These are phyloP conservation scores for Calyptomena viridis DNA, from an alignment of 2,113 vertebrate species.

Conservation along the genomic window DNA sequence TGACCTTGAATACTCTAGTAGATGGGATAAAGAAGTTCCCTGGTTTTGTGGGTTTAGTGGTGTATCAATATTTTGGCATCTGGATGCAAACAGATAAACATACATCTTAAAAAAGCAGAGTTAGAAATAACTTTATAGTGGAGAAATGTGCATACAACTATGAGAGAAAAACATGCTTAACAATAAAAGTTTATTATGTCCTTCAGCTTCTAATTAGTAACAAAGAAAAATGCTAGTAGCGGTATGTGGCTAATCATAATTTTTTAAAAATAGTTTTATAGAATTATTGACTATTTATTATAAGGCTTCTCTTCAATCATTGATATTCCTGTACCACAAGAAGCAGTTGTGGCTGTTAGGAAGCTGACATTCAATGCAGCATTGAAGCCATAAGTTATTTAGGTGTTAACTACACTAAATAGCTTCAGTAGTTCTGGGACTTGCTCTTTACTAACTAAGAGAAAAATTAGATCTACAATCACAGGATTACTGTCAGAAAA, in stretches of 20 bases:
- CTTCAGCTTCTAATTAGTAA: neutral
- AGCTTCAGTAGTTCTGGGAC: slow-evolving; percentile 43
- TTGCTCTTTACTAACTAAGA: slow-evolving; percentile 58
- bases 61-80: neutral
- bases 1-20: neutral
- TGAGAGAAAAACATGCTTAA: neutral
- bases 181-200: neutral
- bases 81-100: neutral
- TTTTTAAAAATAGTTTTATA: slow-evolving; percentile 48
- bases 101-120: neutral
- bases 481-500: slow-evolving; percentile 39
- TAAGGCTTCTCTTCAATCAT: slow-evolving; percentile 27
- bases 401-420: slow-evolving; percentile 66
- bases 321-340: slow-evolving; percentile 14
- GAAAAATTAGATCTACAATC: slow-evolving; percentile 54
- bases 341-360: slow-evolving; percentile 21
- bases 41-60: neutral
- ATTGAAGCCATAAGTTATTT: slow-evolving; percentile 63
- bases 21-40: neutral
- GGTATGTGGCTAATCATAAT: neutral
- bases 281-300: slow-evolving; percentile 62
- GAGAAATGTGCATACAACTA: neutral
- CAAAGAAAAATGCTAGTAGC: neutral
- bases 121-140: neutral
- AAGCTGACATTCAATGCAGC: slow-evolving; percentile 45